Evolutionary conservation across 2,888 invertebrate genomes (phyloP), one percentile per base, ranked within the genome.

Genomic region (Agrilus biguttatus): DNA sequence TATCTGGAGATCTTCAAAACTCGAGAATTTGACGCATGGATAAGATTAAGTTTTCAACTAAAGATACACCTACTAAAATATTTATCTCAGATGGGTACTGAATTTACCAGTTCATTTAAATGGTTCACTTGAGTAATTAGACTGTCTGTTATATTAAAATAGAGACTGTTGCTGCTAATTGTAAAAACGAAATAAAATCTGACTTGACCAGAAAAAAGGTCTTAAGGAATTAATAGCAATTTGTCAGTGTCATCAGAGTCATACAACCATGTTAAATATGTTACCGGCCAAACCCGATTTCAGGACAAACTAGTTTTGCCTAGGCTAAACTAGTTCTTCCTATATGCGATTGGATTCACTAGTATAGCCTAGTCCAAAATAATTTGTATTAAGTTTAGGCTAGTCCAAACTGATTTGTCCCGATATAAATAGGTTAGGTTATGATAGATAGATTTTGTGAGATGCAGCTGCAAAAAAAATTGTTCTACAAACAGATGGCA

Each of bases 171-270:
- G 21, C 41, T 42, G 33, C 40, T 42, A 10, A 28, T 10, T 33
- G 47, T 39, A 34, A 39, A 33, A 34, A 47, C 40, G 14, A 43
- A 41, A 23, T 70, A 1, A 75, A 72, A 19, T 72, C 75, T 41
- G 71, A 71, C 50, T 74, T 68, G n/a, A 79, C 71, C 23, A 74
- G 60, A 57, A 79, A 83, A 55, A 83, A n/a, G 78, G 62, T 84
- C 77, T 12, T 87, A 87, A 47, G 86, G 84, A 60, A 87, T 83
- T 53, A 83, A 65, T 54, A 88, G 66, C 49, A 88, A 71, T 56
- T 84, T 77, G 66, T 88, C 87, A 5, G 87, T 88, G 67, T 87
- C 87, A 73, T 86, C 87, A 47, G 79, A 74, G 58, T 80, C 80
- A 67, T n/a, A n/a, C n/a, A n/a, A n/a, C n/a, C n/a, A n/a, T n/a